Conservation (phyloP, 2,888 invertebrate species). For the Dascillus cervinus region DNA sequence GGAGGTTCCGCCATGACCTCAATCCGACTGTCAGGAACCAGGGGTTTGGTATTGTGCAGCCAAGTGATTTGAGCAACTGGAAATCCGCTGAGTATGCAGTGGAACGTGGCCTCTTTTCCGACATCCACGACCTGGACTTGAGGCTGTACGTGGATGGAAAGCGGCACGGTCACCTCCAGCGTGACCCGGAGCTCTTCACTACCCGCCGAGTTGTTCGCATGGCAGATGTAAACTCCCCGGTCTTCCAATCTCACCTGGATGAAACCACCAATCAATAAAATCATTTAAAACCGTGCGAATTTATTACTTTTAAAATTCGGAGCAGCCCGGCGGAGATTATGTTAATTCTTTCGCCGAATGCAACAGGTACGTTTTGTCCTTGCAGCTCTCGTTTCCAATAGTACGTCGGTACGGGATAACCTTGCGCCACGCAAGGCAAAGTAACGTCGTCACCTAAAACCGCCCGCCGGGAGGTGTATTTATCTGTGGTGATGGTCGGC, state of each 20-base stretch:
- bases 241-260: slow-evolving; percentile 60
- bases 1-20: slow-evolving; percentile 38
- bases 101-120: slow-evolving; percentile 76
- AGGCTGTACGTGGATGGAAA: slow-evolving; percentile 74
- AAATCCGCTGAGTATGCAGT: slow-evolving; percentile 80
- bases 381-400: slow-evolving; percentile 73
- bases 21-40: slow-evolving; percentile 38
- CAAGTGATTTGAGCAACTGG: slow-evolving; percentile 74
- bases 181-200: slow-evolving; percentile 71
- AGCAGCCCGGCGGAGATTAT: slow-evolving; percentile 58
- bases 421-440: slow-evolving; percentile 72
- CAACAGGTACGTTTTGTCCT: slow-evolving; percentile 59
- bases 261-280: no score
- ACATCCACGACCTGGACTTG: slow-evolving; percentile 73
- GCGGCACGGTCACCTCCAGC: slow-evolving; percentile 70
- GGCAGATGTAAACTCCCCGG: slow-evolving; percentile 81
- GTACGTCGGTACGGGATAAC: slow-evolving; percentile 72
- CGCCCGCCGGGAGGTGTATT: slow-evolving; percentile 59
- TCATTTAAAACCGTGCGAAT: not conserved
- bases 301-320: slow-evolving; percentile 52
- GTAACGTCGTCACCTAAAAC: slow-evolving; percentile 66
- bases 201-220: slow-evolving; percentile 84
- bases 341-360: slow-evolving; percentile 54
- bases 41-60: slow-evolving; percentile 64
- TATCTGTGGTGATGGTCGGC: slow-evolving; percentile 65